Evolutionary conservation across 2,797 vertebrate genomes (phyloP).

Genomic region (Iguana delicatissima): DNA sequence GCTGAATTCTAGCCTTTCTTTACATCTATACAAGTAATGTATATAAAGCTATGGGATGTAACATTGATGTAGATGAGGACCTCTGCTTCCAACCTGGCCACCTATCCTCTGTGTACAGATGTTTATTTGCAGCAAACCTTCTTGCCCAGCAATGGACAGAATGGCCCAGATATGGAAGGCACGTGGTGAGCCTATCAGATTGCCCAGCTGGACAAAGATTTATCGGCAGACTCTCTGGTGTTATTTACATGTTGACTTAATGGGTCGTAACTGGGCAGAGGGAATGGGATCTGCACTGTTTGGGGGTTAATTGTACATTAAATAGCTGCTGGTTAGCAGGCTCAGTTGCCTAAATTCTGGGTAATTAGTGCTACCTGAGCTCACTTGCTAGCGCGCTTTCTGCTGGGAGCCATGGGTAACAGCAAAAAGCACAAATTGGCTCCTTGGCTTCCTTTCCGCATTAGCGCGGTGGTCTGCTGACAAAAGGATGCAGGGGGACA

Average conservation of each 20-base stretch:
- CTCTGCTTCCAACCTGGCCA: not conserved
- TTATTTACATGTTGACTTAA: slow-evolving; percentile 45
- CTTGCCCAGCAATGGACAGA: not conserved
- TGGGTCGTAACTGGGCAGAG: slow-evolving; percentile 8
- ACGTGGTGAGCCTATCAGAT: not conserved
- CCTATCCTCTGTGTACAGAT: not conserved
- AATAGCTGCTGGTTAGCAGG: slow-evolving; percentile 63
- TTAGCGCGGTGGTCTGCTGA: not conserved
- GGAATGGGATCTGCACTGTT: slow-evolving; percentile 29
- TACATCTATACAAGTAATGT: no score
- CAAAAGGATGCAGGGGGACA: slow-evolving; percentile 26
- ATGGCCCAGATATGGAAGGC: not conserved
- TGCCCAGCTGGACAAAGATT: not conserved
- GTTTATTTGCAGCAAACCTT: not conserved
- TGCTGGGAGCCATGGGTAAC: slow-evolving; percentile 44
- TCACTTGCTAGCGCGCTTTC: slow-evolving; percentile 57
- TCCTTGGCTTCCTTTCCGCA: slow-evolving; percentile 38
- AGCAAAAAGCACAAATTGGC: slow-evolving; percentile 39
- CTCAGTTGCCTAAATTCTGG: not conserved
- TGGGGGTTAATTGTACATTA: slow-evolving; percentile 65
- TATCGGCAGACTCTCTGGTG: slow-evolving; percentile 22
- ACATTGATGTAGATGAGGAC: not conserved
- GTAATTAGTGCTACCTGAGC: slow-evolving; percentile 68
- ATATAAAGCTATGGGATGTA: not conserved
- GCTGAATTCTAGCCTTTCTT: no score